phyloP scores from a whole-genome alignment of 53 echinoderm and acorn worm species.

The Zoroaster sp. region DNA sequence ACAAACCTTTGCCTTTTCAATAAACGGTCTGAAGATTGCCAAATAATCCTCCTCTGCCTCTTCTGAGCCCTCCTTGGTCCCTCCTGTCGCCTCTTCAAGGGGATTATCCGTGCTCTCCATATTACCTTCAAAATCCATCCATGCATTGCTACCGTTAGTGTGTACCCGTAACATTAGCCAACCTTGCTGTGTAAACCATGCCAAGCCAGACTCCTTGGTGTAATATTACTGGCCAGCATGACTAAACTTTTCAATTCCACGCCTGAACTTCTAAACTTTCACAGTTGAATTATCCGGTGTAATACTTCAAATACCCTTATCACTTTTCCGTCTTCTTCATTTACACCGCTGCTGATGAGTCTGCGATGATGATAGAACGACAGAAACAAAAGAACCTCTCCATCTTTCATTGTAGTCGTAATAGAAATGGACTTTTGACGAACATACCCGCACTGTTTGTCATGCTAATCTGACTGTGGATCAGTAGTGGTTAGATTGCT shows the following conservation, averaged over 20 bases:
- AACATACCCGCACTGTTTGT: conserved; percentile 20
- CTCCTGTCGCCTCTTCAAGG: background rate
- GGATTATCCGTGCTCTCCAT: background rate
- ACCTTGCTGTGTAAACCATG: background rate
- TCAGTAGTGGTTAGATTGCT: conserved; percentile 20
- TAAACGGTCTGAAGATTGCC: conserved; percentile 33
- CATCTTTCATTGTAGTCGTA: background rate
- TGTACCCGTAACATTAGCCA: conserved; percentile 9
- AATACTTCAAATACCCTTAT: no score
- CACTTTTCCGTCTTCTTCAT: no score
- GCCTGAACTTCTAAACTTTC: background rate
- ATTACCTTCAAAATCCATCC: background rate
- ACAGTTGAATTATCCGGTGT: no score
- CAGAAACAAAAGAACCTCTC: conserved; percentile 19
- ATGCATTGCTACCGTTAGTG: background rate
- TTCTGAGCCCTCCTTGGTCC: background rate
- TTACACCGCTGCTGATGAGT: background rate
- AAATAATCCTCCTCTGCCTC: conserved; percentile 11
- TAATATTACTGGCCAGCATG: background rate
- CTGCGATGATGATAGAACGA: background rate
- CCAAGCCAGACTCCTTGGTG: conserved; percentile 11
- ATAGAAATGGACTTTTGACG: conserved; percentile 42
- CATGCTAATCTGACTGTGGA: conserved; percentile 25
- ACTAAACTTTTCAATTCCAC: background rate
- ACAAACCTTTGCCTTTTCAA: conserved; percentile 44